Conservation (phyloP, 2,113 vertebrate species). For the Neotoma lepida region DNA sequence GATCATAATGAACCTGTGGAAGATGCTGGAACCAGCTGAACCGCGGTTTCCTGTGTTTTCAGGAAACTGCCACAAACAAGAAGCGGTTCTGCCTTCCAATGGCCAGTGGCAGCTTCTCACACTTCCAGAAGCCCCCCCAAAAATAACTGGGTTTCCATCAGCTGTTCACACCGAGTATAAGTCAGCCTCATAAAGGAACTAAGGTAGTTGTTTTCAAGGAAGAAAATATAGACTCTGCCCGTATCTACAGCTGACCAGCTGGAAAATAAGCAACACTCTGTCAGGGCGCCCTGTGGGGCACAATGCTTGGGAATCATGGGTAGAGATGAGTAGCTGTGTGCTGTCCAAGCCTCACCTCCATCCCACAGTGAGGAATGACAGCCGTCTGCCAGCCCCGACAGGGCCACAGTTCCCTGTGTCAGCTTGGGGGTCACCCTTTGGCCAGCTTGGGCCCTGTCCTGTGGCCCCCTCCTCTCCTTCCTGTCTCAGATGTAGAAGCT, state of each 20-base stretch:
- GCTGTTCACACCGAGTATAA: neutral
- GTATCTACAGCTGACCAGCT: neutral
- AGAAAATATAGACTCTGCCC: neutral
- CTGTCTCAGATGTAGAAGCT: neutral
- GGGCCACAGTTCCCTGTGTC: rapidly evolving
- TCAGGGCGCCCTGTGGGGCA: neutral
- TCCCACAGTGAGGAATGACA: rapidly evolving
- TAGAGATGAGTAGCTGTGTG: neutral
- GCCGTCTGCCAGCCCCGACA: neutral
- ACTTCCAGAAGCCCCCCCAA: neutral
- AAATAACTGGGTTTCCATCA: neutral
- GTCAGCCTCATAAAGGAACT: neutral
- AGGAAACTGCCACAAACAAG: neutral
- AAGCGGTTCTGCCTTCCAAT: neutral
- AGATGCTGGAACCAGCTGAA: neutral
- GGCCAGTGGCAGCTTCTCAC: neutral
- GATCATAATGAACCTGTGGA: neutral
- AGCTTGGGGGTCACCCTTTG: neutral
- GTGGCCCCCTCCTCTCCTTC: no score
- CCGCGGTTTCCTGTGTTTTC: no score
- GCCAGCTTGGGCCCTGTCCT: neutral
- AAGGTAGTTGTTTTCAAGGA: neutral
- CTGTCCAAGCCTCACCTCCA: neutral
- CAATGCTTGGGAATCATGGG: neutral
- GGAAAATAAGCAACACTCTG: neutral